Conservation (phyloP, 2,888 invertebrate species). For the Aphrophora alni region DNA sequence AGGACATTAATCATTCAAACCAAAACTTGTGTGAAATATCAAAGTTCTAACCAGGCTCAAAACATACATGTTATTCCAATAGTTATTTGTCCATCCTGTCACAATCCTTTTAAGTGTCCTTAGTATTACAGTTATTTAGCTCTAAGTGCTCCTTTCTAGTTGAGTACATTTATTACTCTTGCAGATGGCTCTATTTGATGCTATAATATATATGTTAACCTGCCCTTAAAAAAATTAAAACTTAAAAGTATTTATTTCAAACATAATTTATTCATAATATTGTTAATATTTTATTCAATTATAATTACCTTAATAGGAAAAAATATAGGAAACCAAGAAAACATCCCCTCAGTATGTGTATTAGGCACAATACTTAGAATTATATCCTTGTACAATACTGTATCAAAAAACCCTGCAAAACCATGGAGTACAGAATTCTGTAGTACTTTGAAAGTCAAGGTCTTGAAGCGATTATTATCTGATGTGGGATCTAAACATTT, state of each 20-base stretch:
- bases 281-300: neutral
- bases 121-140: too few species aligned
- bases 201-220: too few species aligned
- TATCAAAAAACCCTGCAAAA: conserved; percentile 95
- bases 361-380: conserved; percentile 88
- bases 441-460: conserved; percentile 70
- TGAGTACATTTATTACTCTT: too few species aligned
- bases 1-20: too few species aligned
- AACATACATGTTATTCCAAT: too few species aligned
- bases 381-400: conserved; percentile 82
- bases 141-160: too few species aligned
- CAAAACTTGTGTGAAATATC: too few species aligned
- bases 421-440: conserved; percentile 89
- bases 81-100: too few species aligned
- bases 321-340: conserved; percentile 97
- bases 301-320: conserved; percentile 81
- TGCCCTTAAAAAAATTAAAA: conserved; percentile 26
- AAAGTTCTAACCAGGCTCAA: too few species aligned
- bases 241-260: neutral
- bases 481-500: conserved; percentile 56
- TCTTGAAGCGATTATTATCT: conserved; percentile 77
- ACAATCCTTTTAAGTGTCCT: too few species aligned
- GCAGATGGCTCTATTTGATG: too few species aligned
- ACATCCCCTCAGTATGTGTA: conserved; percentile 90
- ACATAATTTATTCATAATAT: too few species aligned